Percentiles rank a stretch among this genome's conserved stretches.
phyloP scores from a whole-genome alignment of 2,113 vertebrate species.

The Carettochelys insculpta region DNA sequence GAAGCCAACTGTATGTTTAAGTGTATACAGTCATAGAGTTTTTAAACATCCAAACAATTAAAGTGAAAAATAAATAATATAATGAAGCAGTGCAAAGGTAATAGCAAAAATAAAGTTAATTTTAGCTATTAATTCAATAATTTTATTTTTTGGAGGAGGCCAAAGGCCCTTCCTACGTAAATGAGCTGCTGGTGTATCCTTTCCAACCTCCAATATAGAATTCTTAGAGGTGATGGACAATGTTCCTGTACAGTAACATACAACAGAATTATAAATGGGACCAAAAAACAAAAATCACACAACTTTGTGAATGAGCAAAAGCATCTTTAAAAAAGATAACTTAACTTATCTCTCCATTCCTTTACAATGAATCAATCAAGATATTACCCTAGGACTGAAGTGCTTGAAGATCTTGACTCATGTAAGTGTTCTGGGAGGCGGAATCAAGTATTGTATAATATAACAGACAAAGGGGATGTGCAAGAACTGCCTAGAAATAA shows the following conservation, averaged over 20 bases:
- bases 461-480: constrained; percentile 2
- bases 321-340: not conserved
- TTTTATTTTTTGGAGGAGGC: not conserved
- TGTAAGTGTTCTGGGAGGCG: not conserved
- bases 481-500: not conserved
- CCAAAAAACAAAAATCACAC: too few relatives aligned
- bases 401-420: not conserved
- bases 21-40: not conserved
- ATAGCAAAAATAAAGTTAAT: not conserved
- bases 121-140: not conserved
- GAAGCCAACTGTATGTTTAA: not conserved
- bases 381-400: not conserved
- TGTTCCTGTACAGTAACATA: not conserved
- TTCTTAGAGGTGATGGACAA: not conserved
- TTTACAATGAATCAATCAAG: not conserved
- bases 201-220: not conserved
- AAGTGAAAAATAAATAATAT: not conserved
- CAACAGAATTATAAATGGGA: not conserved
- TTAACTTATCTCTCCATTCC: not conserved
- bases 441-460: not conserved
- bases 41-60: not conserved
- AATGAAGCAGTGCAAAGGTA: not conserved
- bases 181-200: not conserved
- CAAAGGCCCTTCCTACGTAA: too few relatives aligned
- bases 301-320: not conserved